Conservation (phyloP, 2,113 vertebrate genomes). For the Noctilio leporinus region DNA sequence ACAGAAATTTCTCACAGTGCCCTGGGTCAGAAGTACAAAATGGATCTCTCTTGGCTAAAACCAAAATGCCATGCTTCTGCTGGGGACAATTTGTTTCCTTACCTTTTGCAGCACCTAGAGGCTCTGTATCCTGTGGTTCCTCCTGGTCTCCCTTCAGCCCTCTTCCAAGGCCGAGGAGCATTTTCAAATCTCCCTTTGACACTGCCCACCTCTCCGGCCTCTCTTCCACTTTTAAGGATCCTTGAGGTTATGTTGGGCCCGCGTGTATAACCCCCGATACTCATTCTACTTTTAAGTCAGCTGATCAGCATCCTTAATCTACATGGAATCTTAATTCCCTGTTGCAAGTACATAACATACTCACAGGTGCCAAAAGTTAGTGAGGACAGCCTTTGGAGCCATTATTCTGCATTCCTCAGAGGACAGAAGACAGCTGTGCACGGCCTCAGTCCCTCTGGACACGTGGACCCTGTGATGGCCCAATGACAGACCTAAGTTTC, state of each 20-base stretch:
- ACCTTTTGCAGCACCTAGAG: neutral
- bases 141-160: too few relatives aligned
- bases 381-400: neutral
- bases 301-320: neutral
- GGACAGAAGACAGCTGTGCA: neutral
- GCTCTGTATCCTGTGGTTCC: neutral
- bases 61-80: neutral
- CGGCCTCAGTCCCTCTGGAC: accelerated
- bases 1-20: neutral
- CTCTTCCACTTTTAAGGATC: neutral
- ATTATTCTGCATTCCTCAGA: neutral
- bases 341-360: neutral
- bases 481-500: neutral
- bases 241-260: neutral
- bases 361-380: neutral
- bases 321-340: neutral
- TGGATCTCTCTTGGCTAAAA: neutral
- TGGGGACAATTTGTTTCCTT: neutral
- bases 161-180: neutral
- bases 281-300: neutral
- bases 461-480: neutral
- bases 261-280: neutral
- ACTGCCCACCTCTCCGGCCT: neutral
- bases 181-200: neutral
- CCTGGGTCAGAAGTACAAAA: neutral